Evolutionary conservation across 2,888 invertebrate genomes (phyloP).

Genomic region (Melieria crassipennis): DNA sequence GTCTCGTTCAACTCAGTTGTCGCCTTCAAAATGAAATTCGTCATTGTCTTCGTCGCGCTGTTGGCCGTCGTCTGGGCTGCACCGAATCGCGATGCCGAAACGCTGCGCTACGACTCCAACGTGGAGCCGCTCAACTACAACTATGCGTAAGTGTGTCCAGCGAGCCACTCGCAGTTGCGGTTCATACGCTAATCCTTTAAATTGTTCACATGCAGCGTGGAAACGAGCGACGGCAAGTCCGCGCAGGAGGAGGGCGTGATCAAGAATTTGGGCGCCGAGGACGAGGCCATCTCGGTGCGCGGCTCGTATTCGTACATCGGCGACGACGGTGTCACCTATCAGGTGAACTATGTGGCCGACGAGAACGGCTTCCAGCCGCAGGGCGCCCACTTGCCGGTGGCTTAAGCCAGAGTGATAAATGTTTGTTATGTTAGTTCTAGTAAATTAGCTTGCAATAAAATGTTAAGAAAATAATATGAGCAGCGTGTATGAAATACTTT

Average conservation of each 20-base stretch:
- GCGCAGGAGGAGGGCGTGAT: slow-evolving; percentile 69
- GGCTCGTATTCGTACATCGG: slow-evolving; percentile 69
- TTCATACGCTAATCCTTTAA: neutral
- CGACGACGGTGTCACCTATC: slow-evolving; percentile 70
- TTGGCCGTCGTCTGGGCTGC: slow-evolving; percentile 49
- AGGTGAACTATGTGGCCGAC: slow-evolving; percentile 67
- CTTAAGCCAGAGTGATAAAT: slow-evolving; percentile 40
- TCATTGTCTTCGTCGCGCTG: slow-evolving; percentile 57
- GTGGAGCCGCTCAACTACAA: slow-evolving; percentile 36
- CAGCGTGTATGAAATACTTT: no score
- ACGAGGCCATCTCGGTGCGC: slow-evolving; percentile 67
- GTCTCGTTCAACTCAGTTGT: slow-evolving; percentile 21
- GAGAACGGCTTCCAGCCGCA: slow-evolving; percentile 66
- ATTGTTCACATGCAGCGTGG: slow-evolving; percentile 36
- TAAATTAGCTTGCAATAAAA: no score
- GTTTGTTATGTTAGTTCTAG: no score
- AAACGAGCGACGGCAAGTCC: slow-evolving; percentile 68
- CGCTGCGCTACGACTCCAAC: slow-evolving; percentile 39
- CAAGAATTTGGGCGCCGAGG: slow-evolving; percentile 68
- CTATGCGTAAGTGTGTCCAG: slow-evolving; percentile 28
- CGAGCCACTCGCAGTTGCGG: neutral
- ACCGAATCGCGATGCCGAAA: slow-evolving; percentile 39
- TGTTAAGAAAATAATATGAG: no score
- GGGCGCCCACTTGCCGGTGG: slow-evolving; percentile 67
- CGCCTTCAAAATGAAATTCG: slow-evolving; percentile 52